Conservation (phyloP, 2,113 vertebrate species). For the Oryzias curvinotus region DNA sequence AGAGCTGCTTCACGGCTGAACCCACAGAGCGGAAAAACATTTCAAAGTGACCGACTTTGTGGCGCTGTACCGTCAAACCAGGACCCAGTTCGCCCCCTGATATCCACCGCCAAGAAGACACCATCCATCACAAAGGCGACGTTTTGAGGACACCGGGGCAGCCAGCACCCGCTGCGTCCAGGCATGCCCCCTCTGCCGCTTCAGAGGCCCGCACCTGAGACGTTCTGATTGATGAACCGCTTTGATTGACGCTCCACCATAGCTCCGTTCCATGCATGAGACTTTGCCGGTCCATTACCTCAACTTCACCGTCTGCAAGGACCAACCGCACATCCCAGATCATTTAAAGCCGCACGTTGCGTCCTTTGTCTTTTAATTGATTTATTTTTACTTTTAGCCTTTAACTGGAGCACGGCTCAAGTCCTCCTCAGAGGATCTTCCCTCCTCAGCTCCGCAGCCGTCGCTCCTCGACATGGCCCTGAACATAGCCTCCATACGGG, state of each 20-base stretch:
- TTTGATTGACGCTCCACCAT: constrained; percentile 64
- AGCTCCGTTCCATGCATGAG: constrained; percentile 57
- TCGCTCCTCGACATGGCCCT: constrained; percentile 85
- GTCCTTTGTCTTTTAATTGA: constrained; percentile 32
- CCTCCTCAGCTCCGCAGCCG: constrained; percentile 40
- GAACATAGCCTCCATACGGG: constrained; percentile 94
- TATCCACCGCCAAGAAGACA: constrained; percentile 26
- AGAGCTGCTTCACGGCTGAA: constrained; percentile 41
- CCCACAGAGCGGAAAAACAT: constrained; percentile 65
- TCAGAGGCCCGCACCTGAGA: constrained; percentile 76
- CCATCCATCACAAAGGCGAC: constrained; percentile 65
- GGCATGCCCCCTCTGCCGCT: constrained; percentile 75
- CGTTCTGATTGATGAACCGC: constrained; percentile 80
- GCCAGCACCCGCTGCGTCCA: constrained; percentile 56
- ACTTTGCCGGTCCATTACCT: constrained; percentile 51
- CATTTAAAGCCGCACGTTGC: constrained; percentile 39
- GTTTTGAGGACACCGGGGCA: constrained; percentile 51
- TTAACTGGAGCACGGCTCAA: constrained; percentile 27
- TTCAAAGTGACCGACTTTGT: constrained; percentile 52
- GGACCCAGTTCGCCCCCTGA: constrained; percentile 18
- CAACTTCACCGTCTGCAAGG: constrained; percentile 32
- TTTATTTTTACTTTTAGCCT: constrained; percentile 17
- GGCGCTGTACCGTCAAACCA: constrained; percentile 69
- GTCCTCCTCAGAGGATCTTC: constrained; percentile 39
- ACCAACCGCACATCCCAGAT: constrained; percentile 33